Percentiles rank a stretch among this genome's conserved stretches.
Evolutionary conservation across 2,113 vertebrate species (phyloP).

Genomic region (Tor tambroides): DNA sequence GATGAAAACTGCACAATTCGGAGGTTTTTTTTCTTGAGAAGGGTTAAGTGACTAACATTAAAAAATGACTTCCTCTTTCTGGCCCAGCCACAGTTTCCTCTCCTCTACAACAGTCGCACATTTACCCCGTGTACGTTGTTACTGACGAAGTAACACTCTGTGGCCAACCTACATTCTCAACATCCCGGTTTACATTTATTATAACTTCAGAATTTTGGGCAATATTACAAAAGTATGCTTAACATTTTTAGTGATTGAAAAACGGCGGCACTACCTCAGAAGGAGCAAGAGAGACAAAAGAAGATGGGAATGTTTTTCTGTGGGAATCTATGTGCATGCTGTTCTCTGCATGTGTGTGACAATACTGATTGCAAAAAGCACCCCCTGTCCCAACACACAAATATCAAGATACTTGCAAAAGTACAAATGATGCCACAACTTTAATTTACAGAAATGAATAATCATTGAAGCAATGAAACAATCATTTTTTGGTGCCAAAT

Average conservation of each 20-base stretch:
- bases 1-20: not conserved
- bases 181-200: not conserved
- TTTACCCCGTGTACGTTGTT: constrained; percentile 3
- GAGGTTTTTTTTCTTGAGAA: not conserved
- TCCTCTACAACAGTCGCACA: constrained; percentile 29
- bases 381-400: not conserved
- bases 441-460: not conserved
- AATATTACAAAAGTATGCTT: not conserved
- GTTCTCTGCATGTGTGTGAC: not conserved
- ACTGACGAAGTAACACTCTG: constrained; percentile 15
- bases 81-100: constrained; percentile 63
- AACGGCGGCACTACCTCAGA: constrained; percentile 1
- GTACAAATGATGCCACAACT: not conserved
- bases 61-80: constrained; percentile 57
- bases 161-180: not conserved
- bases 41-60: constrained; percentile 27
- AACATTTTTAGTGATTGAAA: not conserved
- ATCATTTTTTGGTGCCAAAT: no score
- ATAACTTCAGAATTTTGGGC: not conserved
- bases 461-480: not conserved
- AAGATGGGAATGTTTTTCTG: not conserved
- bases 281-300: not conserved
- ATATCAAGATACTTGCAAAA: not conserved
- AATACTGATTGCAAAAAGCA: not conserved
- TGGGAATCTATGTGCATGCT: not conserved